These are phyloP conservation scores for Penelope pileata DNA, from an alignment of 2,113 vertebrate species.

Conservation along the genomic window DNA sequence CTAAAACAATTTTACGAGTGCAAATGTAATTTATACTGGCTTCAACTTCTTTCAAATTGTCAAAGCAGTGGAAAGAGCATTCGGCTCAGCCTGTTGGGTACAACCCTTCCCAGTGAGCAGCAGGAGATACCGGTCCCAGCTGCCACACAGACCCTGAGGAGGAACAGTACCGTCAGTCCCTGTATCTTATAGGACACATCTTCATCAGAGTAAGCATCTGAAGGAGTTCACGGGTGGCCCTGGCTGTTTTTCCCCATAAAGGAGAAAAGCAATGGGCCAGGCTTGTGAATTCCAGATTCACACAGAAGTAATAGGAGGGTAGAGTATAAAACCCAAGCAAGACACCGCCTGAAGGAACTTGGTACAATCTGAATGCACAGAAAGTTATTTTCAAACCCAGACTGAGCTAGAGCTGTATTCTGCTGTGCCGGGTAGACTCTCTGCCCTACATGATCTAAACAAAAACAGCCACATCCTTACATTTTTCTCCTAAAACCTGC, in stretches of 20 bases:
- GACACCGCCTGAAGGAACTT: background rate
- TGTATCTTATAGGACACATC: background rate
- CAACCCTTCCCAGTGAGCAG: background rate
- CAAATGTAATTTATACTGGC: background rate
- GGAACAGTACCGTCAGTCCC: background rate
- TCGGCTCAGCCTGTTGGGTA: background rate
- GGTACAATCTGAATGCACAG: background rate
- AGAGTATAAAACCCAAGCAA: background rate
- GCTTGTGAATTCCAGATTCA: background rate
- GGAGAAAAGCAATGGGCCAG: background rate
- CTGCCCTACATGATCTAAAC: background rate
- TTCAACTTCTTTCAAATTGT: background rate
- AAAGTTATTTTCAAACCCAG: background rate
- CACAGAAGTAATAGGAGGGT: background rate
- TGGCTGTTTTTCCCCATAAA: background rate
- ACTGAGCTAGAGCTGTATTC: background rate
- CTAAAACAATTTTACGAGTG: background rate
- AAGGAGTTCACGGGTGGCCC: background rate
- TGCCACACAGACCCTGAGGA: background rate
- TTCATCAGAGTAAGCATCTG: background rate
- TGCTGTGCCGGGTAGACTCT: background rate
- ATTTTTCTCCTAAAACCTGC: background rate
- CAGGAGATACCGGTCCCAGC: background rate
- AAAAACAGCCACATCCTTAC: background rate
- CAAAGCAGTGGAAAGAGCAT: background rate